These are phyloP conservation scores for Goniozus legneri DNA, from an alignment of 1,140 invertebrate species.

Conservation along the genomic window DNA sequence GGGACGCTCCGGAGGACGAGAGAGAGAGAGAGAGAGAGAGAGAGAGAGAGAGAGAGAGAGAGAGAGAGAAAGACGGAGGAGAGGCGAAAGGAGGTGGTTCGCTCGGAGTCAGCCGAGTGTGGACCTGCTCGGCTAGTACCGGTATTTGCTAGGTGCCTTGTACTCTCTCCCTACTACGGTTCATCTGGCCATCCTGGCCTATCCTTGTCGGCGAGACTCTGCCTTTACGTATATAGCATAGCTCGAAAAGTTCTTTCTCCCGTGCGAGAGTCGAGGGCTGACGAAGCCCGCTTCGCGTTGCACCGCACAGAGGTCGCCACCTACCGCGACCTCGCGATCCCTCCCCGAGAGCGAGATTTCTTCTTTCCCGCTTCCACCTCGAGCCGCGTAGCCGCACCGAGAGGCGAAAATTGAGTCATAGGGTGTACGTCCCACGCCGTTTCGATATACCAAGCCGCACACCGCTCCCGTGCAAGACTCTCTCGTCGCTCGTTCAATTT, in stretches of 20 bases:
- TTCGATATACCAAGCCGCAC: too few relatives aligned
- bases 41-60: not conserved
- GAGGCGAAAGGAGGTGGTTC: too few relatives aligned
- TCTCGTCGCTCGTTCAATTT: too few relatives aligned
- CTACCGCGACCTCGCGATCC: conserved; percentile 13
- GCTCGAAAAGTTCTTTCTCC: conserved; percentile 20
- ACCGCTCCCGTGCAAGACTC: too few relatives aligned
- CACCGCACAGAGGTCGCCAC: conserved; percentile 20
- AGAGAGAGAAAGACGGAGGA: too few relatives aligned
- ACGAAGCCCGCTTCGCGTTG: conserved; percentile 17
- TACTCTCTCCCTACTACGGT: conserved; percentile 7
- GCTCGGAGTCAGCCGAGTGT: conserved; percentile 26
- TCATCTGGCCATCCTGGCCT: not conserved
- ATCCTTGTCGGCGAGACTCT: conserved; percentile 6
- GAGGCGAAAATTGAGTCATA: too few relatives aligned
- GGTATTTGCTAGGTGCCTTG: conserved; percentile 32
- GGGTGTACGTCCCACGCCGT: too few relatives aligned
- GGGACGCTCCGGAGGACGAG: not conserved
- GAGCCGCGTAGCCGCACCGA: too few relatives aligned
- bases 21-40: conserved; percentile 12
- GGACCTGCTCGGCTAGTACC: conserved; percentile 37
- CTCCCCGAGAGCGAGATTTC: too few relatives aligned
- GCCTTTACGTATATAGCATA: too few relatives aligned
- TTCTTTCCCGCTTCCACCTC: too few relatives aligned
- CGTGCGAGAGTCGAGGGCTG: conserved; percentile 1